Percentiles rank a stretch among this genome's conserved stretches.
phyloP scores from a whole-genome alignment of 2,888 invertebrate species.

The Drosophila heteroneura region DNA sequence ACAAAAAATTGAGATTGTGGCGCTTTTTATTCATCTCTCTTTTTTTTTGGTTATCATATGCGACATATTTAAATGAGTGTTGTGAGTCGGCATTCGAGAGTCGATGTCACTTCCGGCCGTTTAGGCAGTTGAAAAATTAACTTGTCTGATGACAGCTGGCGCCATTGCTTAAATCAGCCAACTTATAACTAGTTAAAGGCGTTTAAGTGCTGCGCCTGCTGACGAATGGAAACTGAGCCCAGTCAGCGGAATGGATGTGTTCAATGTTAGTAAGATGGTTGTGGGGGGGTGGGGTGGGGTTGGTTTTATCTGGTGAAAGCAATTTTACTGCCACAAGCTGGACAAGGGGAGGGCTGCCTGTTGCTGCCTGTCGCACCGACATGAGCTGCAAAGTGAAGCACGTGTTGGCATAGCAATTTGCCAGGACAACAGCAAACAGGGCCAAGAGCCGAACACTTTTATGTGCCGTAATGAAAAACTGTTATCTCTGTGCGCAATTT shows the following conservation, averaged over 20 bases:
- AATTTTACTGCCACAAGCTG: constrained; percentile 53
- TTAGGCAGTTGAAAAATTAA: constrained; percentile 80
- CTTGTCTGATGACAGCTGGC: constrained; percentile 75
- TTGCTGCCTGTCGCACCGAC: constrained; percentile 58
- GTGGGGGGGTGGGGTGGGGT: neutral
- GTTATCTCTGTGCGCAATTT: constrained; percentile 80
- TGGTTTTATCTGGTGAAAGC: constrained; percentile 14
- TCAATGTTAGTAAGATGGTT: constrained; percentile 1
- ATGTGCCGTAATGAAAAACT: constrained; percentile 80
- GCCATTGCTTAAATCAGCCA: constrained; percentile 64
- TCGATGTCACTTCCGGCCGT: constrained; percentile 62
- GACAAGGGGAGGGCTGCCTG: constrained; percentile 54
- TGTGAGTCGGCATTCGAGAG: constrained; percentile 13
- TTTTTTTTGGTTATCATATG: constrained; percentile 24
- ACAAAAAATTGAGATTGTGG: constrained; percentile 56
- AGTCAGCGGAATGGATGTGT: constrained; percentile 24
- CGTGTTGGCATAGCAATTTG: constrained; percentile 81
- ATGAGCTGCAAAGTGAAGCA: constrained; percentile 79
- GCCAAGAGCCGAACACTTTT: constrained; percentile 71
- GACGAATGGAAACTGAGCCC: constrained; percentile 30
- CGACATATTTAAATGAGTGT: constrained; percentile 78
- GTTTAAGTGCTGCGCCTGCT: constrained; percentile 34
- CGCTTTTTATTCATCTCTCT: constrained; percentile 4
- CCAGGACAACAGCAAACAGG: constrained; percentile 41
- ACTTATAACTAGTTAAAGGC: constrained; percentile 35